Percentiles rank a stretch among this genome's conserved stretches.
These are phyloP conservation scores for Euwallacea similis DNA, from an alignment of 1,140 invertebrate genomes.

Conservation along the genomic window DNA sequence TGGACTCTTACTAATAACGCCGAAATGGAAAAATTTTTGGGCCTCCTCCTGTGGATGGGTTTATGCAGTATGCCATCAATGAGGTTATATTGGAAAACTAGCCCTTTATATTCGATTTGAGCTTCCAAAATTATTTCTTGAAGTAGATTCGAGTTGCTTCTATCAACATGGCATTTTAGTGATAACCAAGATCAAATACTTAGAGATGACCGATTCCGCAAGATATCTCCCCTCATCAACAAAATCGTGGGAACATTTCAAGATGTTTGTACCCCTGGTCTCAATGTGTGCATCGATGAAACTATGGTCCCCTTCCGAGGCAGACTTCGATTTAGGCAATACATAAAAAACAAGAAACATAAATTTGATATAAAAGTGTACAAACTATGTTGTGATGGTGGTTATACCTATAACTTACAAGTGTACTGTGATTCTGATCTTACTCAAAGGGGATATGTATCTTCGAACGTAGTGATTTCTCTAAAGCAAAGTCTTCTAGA, in stretches of 20 bases:
- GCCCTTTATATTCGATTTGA: neutral
- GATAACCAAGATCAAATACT: constrained; percentile 11
- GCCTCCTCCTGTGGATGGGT: constrained; percentile 11
- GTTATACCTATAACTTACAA: constrained; percentile 49
- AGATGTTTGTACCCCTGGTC: neutral
- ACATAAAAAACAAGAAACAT: constrained; percentile 34
- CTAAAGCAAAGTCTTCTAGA: constrained; percentile 28
- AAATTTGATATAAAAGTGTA: constrained; percentile 49
- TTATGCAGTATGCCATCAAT: too few relatives aligned
- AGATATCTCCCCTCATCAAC: constrained; percentile 8
- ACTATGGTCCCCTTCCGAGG: constrained; percentile 48
- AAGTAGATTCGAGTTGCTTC: constrained; percentile 11
- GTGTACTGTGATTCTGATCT: constrained; percentile 47
- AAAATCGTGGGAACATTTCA: constrained; percentile 1
- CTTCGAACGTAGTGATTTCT: constrained; percentile 14
- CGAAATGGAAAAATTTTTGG: constrained; percentile 10
- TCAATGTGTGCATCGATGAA: constrained; percentile 46
- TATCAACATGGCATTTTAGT: constrained; percentile 4
- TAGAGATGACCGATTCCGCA: neutral
- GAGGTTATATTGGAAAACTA: constrained; percentile 1
- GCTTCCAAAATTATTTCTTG: constrained; percentile 1
- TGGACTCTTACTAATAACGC: neutral
- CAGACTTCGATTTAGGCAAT: constrained; percentile 28
- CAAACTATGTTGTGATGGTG: constrained; percentile 47
- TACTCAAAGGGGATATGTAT: neutral